A percentile compares a stretch with the other conserved stretches of the same genome.
Evolutionary conservation across 1,140 invertebrate genomes (phyloP).

Genomic region (Pogonognathellus flavescens): DNA sequence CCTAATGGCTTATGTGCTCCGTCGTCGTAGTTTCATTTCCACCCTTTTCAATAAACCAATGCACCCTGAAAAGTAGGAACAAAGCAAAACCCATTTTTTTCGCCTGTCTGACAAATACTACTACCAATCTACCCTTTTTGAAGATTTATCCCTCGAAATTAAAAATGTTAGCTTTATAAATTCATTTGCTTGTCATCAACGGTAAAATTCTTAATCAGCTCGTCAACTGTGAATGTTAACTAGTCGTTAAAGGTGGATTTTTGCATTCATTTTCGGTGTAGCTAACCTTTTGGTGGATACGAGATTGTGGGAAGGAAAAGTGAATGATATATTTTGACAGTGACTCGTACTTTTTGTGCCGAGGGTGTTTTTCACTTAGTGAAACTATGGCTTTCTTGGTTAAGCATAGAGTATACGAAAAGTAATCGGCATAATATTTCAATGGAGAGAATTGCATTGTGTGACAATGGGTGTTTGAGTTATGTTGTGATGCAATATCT

Average conservation of each 20-base stretch:
- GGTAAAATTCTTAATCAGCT: no score
- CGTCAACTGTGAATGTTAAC: no score
- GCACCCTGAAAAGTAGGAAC: no score
- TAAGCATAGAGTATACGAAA: conserved; percentile 3
- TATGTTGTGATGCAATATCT: conserved; percentile 42
- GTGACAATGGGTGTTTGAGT: conserved; percentile 42
- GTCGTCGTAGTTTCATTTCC: no score
- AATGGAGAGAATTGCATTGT: conserved; percentile 33
- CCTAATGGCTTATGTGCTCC: no score
- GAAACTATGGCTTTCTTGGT: not conserved
- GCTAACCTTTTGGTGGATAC: not conserved
- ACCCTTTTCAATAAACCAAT: no score
- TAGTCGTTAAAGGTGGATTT: not conserved
- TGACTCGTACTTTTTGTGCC: conserved; percentile 22
- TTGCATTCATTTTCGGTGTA: not conserved
- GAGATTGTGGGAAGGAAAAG: not conserved
- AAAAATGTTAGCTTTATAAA: no score
- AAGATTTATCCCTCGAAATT: no score
- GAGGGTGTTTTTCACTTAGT: conserved; percentile 31
- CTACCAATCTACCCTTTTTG: no score
- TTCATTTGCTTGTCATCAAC: no score
- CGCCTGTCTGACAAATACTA: no score
- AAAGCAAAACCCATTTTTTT: no score
- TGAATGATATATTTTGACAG: conserved; percentile 43
- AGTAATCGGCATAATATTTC: conserved; percentile 47